Base-by-base conservation (phyloP, 2,797 vertebrate species). In the Merluccius polli region DNA sequence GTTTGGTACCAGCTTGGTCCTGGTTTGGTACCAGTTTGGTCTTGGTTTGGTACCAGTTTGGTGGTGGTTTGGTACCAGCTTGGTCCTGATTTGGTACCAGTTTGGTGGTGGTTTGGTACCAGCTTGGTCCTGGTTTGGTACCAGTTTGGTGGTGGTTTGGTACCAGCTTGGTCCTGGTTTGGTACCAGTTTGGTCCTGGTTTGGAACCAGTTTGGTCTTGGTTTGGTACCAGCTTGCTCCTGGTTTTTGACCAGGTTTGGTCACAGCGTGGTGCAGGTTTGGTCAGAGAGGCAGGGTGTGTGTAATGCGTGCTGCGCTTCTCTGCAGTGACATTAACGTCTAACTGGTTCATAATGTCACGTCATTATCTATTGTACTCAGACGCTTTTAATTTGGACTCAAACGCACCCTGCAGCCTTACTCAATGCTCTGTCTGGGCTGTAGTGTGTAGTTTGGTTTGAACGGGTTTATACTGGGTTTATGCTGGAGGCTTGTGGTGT, bases 311-410 rank as follows among this genome's bases (percentile, higher is more conserved):
- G 59, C 59, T 65, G 59, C 27, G 59, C 59, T 65, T 27, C 52
- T 63, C 52, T 63, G 52, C n/a, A 65, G n/a, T 65, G 59, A 65
- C 59, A 65, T 65, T 65, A 65, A 27, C 59, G 10, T 65, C 59
- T 27, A 11, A 65, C 59, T 65, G 59, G 59, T 65, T 65, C 59
- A 65, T 65, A 65, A 65, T 65, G 59, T 65, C 59, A 65, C 59
- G 59, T 65, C 59, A 27, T 65, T 65, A 27, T 27, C 59, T 27
- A 65, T 65, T 65, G 59, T 27, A 65, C 59, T 65, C 59, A 65
- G 59, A n/a, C 24, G 59, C 24, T 65, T 65, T 65, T 65, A 65
- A 65, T 65, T 65, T 65, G 59, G 24, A 65, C 59, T 65, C 59
- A 65, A 65, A 21, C 1, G 68, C 32, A 6, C 32, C 68, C 68